Percentiles rank a stretch among this genome's conserved stretches.
phyloP scores from a whole-genome alignment of 2,888 invertebrate genomes.

The Celastrina argiolus region DNA sequence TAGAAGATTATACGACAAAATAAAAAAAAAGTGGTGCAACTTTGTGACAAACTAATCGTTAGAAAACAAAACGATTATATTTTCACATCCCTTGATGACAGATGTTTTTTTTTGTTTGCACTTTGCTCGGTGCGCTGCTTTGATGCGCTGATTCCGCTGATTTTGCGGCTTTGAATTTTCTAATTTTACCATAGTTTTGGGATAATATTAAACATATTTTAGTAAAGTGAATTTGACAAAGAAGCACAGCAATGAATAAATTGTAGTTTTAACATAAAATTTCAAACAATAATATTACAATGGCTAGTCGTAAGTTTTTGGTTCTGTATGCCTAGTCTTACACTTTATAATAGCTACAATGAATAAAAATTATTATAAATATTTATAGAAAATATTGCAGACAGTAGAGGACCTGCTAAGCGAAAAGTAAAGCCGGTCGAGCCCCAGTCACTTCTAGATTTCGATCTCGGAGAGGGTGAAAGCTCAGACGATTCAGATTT shows the following conservation, averaged over 20 bases:
- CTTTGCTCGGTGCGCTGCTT: no score
- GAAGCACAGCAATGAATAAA: neutral
- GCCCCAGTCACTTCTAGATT: constrained; percentile 86
- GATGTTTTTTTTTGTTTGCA: no score
- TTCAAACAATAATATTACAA: neutral
- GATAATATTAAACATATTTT: neutral
- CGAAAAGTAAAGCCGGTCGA: constrained; percentile 88
- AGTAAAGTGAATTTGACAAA: neutral
- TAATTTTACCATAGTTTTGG: neutral
- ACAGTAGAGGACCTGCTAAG: constrained; percentile 85
- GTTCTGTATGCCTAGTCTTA: neutral
- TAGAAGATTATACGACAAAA: no score
- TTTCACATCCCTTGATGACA: no score
- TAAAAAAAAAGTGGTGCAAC: no score
- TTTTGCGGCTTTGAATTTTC: neutral
- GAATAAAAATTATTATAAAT: neutral
- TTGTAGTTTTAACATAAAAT: neutral
- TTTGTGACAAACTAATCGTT: no score
- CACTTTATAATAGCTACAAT: neutral
- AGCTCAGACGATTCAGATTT: constrained; percentile 97
- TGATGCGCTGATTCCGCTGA: neutral
- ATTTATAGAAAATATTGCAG: constrained; percentile 39
- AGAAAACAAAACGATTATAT: no score
- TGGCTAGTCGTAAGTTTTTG: constrained; percentile 18
- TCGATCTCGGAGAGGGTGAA: constrained; percentile 92